Evolutionary conservation across 2,888 invertebrate genomes (phyloP).

Genomic region (Agapetus fuscipes): DNA sequence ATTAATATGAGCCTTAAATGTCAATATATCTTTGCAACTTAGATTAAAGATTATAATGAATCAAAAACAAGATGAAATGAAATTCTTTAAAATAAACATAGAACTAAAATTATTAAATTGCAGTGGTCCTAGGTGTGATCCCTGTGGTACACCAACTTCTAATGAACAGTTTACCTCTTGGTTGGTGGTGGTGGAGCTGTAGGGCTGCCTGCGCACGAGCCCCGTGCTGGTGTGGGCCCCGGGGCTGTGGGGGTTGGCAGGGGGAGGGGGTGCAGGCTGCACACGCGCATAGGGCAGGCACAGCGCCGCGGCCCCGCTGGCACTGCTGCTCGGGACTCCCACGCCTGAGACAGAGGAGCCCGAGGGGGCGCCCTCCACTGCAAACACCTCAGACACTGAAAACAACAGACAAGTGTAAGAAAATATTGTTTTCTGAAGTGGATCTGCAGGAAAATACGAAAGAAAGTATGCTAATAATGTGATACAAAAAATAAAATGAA

Average conservation of each 20-base stretch:
- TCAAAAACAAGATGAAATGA: too few species aligned
- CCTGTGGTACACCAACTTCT: too few species aligned
- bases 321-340: conserved; percentile 16
- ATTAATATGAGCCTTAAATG: too few species aligned
- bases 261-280: conserved; percentile 25
- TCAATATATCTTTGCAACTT: too few species aligned
- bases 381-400: conserved; percentile 14
- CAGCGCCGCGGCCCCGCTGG: conserved; percentile 28
- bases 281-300: conserved; percentile 15
- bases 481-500: not conserved
- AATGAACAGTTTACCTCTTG: too few species aligned
- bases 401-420: conserved; percentile 2
- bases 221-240: conserved; percentile 2
- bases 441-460: conserved; percentile 29
- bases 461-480: conserved; percentile 14
- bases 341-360: conserved; percentile 9
- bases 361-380: conserved; percentile 29
- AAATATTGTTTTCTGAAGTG: too few species aligned
- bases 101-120: too few species aligned
- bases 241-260: conserved; percentile 17
- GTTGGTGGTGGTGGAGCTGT: too few species aligned
- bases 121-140: too few species aligned
- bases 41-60: too few species aligned
- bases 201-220: not conserved
- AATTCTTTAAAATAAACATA: too few species aligned